phyloP scores from a whole-genome alignment of 1,140 invertebrate species.

The Drosophila rhopaloa region DNA sequence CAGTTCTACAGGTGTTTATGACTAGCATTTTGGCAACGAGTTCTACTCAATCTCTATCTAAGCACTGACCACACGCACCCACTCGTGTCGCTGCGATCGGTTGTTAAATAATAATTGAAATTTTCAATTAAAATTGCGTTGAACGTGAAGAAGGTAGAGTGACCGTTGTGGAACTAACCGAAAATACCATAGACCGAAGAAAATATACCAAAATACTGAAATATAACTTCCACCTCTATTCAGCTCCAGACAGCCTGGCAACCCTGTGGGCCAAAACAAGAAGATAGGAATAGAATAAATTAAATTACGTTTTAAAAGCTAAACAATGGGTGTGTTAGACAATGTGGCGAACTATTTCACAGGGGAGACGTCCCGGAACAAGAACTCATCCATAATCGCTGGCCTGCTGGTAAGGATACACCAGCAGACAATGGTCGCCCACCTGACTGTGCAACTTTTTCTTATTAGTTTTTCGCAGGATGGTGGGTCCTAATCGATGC shows the following conservation, averaged over 20 bases:
- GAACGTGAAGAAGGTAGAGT: conserved; percentile 2
- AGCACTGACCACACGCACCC: conserved; percentile 34
- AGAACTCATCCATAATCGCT: conserved; percentile 92
- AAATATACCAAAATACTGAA: not conserved
- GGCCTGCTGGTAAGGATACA: conserved; percentile 90
- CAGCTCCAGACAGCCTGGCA: conserved; percentile 1
- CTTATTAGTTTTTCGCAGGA: conserved; percentile 92
- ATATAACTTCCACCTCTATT: not conserved
- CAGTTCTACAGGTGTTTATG: conserved; percentile 60
- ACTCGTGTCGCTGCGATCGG: conserved; percentile 34
- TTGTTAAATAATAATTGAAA: conserved; percentile 26
- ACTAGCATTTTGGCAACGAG: conserved; percentile 52
- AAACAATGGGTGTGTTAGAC: conserved; percentile 64
- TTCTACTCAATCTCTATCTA: conserved; percentile 34
- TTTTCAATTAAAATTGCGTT: not conserved
- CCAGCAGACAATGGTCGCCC: not conserved
- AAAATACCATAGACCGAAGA: not conserved
- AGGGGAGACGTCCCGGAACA: conserved; percentile 90
- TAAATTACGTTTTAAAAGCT: conserved; percentile 36
- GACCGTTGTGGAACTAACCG: not conserved
- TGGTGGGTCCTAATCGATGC: conserved; percentile 99
- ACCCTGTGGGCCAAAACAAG: conserved; percentile 29
- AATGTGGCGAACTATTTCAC: conserved; percentile 68
- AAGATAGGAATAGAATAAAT: conserved; percentile 18
- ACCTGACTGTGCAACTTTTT: conserved; percentile 19